These are phyloP conservation scores for Xenopus laevis DNA, from an alignment of 2,113 vertebrate genomes.

Conservation along the genomic window DNA sequence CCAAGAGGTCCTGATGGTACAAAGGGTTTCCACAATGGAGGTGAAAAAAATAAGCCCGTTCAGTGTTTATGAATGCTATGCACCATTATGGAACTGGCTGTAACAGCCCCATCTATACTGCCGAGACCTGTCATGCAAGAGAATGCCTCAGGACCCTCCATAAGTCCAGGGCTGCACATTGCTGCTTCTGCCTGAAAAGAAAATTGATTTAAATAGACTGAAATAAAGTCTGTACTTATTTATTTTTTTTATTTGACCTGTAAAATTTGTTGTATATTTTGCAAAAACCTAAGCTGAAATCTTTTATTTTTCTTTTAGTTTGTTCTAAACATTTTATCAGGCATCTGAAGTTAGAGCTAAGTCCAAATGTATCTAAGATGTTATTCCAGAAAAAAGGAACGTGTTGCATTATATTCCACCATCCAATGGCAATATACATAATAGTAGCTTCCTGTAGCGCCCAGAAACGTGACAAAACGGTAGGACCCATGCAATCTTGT, in stretches of 20 bases:
- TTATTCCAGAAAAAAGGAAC: slow-evolving; percentile 8
- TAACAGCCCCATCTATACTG: background rate
- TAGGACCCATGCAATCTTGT: slow-evolving; percentile 3
- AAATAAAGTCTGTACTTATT: slow-evolving; percentile 57
- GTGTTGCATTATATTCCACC: slow-evolving; percentile 5
- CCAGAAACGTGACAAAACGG: background rate
- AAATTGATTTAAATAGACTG: slow-evolving; percentile 51
- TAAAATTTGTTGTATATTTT: slow-evolving; percentile 43
- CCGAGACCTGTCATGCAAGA: slow-evolving; percentile 19
- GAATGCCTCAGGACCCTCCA: background rate
- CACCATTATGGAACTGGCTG: slow-evolving; percentile 27
- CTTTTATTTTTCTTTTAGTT: slow-evolving; percentile 21
- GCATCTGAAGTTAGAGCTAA: slow-evolving; percentile 18
- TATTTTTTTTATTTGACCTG: slow-evolving; percentile 51
- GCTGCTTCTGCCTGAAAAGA: slow-evolving; percentile 40
- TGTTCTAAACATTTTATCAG: slow-evolving; percentile 22
- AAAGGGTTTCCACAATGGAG: slow-evolving; percentile 78
- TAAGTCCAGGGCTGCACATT: slow-evolving; percentile 16
- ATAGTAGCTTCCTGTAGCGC: background rate
- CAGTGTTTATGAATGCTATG: slow-evolving; percentile 25
- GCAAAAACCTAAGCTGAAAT: slow-evolving; percentile 31
- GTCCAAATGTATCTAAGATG: slow-evolving; percentile 34
- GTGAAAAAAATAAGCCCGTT: slow-evolving; percentile 64
- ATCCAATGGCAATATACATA: slow-evolving; percentile 8
- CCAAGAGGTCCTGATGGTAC: slow-evolving; percentile 89